Evolutionary conservation across 2,888 invertebrate species (phyloP).

Genomic region (Stenchaetothrips biformis): DNA sequence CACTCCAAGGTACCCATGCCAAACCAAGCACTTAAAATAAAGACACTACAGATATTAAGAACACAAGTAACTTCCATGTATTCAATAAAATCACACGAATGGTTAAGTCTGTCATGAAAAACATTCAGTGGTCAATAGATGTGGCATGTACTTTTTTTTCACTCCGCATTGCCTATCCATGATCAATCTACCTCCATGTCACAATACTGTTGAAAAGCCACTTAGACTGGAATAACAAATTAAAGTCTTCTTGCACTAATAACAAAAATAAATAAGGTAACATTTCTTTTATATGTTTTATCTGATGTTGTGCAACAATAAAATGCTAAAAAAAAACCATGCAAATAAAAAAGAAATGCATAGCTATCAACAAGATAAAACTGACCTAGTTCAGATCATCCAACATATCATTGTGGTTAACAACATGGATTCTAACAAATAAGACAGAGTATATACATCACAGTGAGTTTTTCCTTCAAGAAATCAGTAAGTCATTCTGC

Average conservation of each 20-base stretch:
- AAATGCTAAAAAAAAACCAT: not conserved
- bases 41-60: not conserved
- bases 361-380: not conserved
- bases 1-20: too few species aligned
- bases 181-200: too few species aligned
- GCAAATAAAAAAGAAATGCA: not conserved
- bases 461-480: not conserved
- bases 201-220: too few species aligned
- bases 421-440: not conserved
- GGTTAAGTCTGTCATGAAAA: not conserved
- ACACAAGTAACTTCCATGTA: not conserved
- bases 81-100: not conserved
- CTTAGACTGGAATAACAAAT: slow-evolving; percentile 30
- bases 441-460: not conserved
- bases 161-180: too few species aligned
- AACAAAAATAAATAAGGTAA: slow-evolving; percentile 18
- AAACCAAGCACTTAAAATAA: not conserved
- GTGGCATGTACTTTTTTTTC: too few species aligned
- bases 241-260: slow-evolving; percentile 5
- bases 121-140: too few species aligned
- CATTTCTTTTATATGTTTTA: slow-evolving; percentile 9
- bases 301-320: not conserved
- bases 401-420: not conserved
- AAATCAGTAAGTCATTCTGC: not conserved
- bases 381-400: not conserved